Conservation (phyloP, 2,888 invertebrate species). For the Caenorhabditis afra region DNA sequence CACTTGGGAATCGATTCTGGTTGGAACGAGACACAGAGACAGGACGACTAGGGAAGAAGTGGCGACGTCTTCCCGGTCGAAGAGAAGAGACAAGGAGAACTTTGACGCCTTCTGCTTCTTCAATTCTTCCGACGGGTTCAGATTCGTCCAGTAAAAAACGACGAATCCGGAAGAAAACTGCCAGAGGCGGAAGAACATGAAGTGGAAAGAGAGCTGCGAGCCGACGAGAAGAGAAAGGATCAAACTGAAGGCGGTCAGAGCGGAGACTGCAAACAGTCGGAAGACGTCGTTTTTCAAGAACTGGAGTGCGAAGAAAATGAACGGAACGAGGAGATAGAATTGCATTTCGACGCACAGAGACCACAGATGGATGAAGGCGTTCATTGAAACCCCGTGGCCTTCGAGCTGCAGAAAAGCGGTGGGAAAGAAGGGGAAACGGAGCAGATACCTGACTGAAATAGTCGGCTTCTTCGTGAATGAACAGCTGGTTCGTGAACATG, state of each 20-base stretch:
- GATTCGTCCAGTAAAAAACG: conserved; percentile 13
- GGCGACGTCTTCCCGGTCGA: background rate
- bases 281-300: conserved; percentile 25
- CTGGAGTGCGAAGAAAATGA: conserved; percentile 40
- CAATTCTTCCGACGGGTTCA: background rate
- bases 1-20: conserved; percentile 7
- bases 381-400: conserved; percentile 45
- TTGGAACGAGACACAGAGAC: conserved; percentile 21
- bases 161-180: conserved; percentile 48
- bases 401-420: conserved; percentile 24
- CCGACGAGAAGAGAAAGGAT: conserved; percentile 15
- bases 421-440: background rate
- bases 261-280: conserved; percentile 1
- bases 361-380: conserved; percentile 52
- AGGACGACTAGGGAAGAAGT: conserved; percentile 9
- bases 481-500: conserved; percentile 45
- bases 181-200: conserved; percentile 50
- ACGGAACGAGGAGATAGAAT: conserved; percentile 40
- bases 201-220: conserved; percentile 41
- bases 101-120: background rate
- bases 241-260: conserved; percentile 14
- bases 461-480: conserved; percentile 44
- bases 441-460: conserved; percentile 33
- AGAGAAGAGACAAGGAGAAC: background rate
- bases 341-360: conserved; percentile 47